Evolutionary conservation across 2,797 vertebrate genomes (phyloP).

Genomic region (Hypotaenidia okinawae): DNA sequence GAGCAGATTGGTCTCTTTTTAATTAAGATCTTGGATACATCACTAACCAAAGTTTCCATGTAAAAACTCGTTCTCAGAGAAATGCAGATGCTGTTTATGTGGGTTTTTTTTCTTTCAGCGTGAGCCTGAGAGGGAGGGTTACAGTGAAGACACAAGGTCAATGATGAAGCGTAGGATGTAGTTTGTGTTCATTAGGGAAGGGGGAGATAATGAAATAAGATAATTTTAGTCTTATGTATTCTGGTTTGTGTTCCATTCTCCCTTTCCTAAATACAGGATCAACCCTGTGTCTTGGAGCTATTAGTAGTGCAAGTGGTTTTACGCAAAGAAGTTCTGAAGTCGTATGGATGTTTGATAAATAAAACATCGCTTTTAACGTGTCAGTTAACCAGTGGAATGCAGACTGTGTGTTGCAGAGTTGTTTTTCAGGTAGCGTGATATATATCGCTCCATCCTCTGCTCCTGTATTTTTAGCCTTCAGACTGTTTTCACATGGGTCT

Average conservation of each 20-base stretch:
- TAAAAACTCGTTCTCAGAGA: neutral
- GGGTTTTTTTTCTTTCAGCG: neutral
- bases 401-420: neutral
- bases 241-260: neutral
- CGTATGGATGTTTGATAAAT: neutral
- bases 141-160: neutral
- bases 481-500: neutral
- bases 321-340: neutral
- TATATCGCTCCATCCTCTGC: neutral
- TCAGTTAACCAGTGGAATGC: neutral
- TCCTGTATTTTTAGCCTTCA: neutral
- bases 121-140: neutral
- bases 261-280: neutral
- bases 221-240: neutral
- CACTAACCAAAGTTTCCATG: neutral
- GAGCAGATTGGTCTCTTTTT: neutral
- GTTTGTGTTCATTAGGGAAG: neutral
- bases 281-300: neutral
- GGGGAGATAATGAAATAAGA: neutral
- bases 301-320: neutral
- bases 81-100: neutral
- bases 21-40: neutral
- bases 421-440: rapidly evolving
- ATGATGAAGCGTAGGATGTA: neutral
- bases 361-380: neutral